Evolutionary conservation across 2,888 invertebrate genomes (phyloP).

Genomic region (Acanthacorydalis orientalis): DNA sequence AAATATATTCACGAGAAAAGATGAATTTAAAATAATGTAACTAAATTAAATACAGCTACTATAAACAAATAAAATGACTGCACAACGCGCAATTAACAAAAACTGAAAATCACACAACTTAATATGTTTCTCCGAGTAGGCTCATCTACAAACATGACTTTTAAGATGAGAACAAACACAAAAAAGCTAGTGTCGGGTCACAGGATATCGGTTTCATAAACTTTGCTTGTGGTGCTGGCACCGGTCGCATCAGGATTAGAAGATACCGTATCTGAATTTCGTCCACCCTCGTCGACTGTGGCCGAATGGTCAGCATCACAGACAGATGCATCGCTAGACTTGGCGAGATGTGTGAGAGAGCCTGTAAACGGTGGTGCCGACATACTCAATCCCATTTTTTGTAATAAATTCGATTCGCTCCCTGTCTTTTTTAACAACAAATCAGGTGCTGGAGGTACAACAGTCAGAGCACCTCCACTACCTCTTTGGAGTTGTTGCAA

Average conservation of each 20-base stretch:
- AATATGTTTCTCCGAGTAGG: too few species aligned
- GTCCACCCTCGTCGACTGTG: constrained; percentile 13
- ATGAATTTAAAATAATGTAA: too few species aligned
- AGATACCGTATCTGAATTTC: constrained; percentile 13
- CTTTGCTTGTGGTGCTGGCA: constrained; percentile 51
- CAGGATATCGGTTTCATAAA: constrained; percentile 89
- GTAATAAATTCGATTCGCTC: constrained; percentile 71
- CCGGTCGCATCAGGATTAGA: constrained; percentile 13
- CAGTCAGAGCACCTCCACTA: constrained; percentile 39
- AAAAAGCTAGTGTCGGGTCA: constrained; percentile 33
- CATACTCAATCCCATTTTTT: constrained; percentile 62
- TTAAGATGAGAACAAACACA: too few species aligned
- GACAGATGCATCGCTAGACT: constrained; percentile 10
- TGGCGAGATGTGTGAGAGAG: constrained; percentile 43
- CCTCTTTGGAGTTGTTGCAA: constrained; percentile 75
- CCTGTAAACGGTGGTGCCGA: constrained; percentile 36
- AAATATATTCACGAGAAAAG: too few species aligned
- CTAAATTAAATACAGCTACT: too few species aligned
- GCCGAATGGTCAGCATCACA: constrained; percentile 14
- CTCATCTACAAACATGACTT: too few species aligned
- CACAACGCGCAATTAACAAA: too few species aligned
- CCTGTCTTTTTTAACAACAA: constrained; percentile 65
- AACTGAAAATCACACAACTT: too few species aligned
- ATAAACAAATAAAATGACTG: too few species aligned
- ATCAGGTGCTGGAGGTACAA: constrained; percentile 43